Base-by-base conservation (phyloP, 2,888 invertebrate species). In the Orthosia cruda region DNA sequence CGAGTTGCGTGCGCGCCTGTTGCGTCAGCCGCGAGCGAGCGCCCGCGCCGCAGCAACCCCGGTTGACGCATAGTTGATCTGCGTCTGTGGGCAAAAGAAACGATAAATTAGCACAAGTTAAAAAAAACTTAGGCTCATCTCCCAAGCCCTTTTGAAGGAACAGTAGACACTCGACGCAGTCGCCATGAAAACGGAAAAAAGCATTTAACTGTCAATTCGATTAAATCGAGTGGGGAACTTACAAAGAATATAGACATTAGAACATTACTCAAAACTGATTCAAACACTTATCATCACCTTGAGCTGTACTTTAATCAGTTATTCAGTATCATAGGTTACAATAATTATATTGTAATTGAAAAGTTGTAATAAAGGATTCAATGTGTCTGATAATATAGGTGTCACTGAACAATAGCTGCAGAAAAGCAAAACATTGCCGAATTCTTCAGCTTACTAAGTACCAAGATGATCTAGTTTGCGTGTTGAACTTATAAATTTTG, bases 1-100 rank as follows among this genome's bases (percentile, higher is more conserved):
- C 98, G 89, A 98, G 97, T 92, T 98, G 98, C 88, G 97, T 97
- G 72, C 97, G 97, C 88, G 98, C 98, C 86, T 97, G 97, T 84
- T 97, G 97, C 83, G 97, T 97, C 91, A 99, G 97, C 87, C 97
- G 97, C 64, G 97, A 94, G 92, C 99, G 91, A 0, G 96, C 93
- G 63, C 91, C 91, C 9, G 93, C 89, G 55, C 95, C 98, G 92
- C 98, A 98, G 89, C 98, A 98, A 0, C 96, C 96, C 32, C 90
- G 92, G 86, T 92, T 98, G 93, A 93, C 97, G 94, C 97, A 97
- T 61, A 97, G 94, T 70, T 96, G 97, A 84, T 96, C 97, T 62
- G 97, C 95, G 83, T 96, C 96, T 96, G 94, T 75, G 79, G 88
- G 76, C 73, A 83, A 87, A 69, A 54, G 26, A 61, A 0, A 52